Evolutionary conservation across 2,797 vertebrate species (phyloP).

Genomic region (Micrastur ruficollis): DNA sequence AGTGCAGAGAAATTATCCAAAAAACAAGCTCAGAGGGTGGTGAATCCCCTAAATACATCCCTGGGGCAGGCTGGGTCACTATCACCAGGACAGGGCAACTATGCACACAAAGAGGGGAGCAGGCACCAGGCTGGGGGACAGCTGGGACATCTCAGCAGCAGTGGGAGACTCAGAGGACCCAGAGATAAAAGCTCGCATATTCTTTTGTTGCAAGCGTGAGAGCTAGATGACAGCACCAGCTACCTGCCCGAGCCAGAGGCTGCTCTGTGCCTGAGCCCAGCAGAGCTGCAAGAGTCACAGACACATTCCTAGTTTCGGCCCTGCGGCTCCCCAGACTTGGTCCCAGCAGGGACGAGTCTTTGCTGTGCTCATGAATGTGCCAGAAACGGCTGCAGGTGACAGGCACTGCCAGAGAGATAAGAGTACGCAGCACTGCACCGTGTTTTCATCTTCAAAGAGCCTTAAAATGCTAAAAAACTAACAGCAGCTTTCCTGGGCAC

Average conservation of each 20-base stretch:
- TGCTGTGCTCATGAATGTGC: fast-evolving
- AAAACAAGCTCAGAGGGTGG: background rate
- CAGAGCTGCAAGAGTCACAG: background rate
- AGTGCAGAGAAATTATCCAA: background rate
- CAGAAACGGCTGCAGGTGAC: background rate
- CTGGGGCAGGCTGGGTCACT: background rate
- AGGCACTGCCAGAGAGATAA: background rate
- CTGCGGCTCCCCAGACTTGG: background rate
- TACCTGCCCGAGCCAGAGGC: background rate
- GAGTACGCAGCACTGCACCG: fast-evolving
- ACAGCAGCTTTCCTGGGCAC: background rate
- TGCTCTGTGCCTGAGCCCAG: background rate
- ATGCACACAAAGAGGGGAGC: background rate
- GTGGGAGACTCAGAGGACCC: background rate
- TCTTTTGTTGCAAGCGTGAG: background rate
- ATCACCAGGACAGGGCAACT: background rate
- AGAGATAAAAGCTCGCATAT: background rate
- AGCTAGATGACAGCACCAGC: background rate
- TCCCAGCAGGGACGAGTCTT: background rate
- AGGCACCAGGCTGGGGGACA: background rate
- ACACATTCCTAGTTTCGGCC: background rate
- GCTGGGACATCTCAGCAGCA: background rate
- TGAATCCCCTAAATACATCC: background rate
- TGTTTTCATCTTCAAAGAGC: background rate
- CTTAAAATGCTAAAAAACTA: background rate